phyloP scores from a whole-genome alignment of 2,888 invertebrate species.

The Hybos culiciformis region DNA sequence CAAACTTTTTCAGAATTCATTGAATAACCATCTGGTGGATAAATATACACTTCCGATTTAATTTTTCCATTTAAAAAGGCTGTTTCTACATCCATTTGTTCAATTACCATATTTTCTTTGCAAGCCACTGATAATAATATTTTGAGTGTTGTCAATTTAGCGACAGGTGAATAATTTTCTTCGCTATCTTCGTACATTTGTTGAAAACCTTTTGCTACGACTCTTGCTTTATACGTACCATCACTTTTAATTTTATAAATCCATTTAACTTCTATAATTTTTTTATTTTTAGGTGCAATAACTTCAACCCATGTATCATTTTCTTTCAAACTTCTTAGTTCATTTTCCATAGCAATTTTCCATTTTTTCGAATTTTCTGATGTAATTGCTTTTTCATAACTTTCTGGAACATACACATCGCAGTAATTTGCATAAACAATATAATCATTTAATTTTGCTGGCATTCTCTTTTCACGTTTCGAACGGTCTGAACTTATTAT shows the following conservation, averaged over 20 bases:
- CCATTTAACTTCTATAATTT: constrained; percentile 1
- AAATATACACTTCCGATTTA: constrained; percentile 15
- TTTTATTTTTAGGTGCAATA: too few relatives aligned
- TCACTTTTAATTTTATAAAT: background rate
- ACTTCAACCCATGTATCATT: too few relatives aligned
- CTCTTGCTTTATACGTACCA: background rate
- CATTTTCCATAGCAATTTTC: too few relatives aligned
- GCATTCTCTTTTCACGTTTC: too few relatives aligned
- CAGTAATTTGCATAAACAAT: too few relatives aligned
- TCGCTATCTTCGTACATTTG: background rate
- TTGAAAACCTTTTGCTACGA: constrained; percentile 1
- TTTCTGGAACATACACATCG: too few relatives aligned
- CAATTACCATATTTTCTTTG: background rate
- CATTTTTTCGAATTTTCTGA: too few relatives aligned
- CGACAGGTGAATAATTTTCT: background rate
- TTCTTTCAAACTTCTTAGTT: too few relatives aligned
- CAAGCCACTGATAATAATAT: background rate
- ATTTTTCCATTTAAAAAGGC: constrained; percentile 16
- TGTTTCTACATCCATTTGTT: constrained; percentile 1
- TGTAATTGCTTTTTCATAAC: too few relatives aligned
- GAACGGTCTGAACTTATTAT: too few relatives aligned
- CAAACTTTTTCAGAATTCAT: constrained; percentile 18
- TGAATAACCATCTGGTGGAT: constrained; percentile 21
- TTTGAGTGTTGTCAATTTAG: background rate
- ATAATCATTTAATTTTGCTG: too few relatives aligned